Percentiles rank a stretch among this genome's conserved stretches.
phyloP scores from a whole-genome alignment of 2,888 invertebrate species.

The Andrena flavipes region DNA sequence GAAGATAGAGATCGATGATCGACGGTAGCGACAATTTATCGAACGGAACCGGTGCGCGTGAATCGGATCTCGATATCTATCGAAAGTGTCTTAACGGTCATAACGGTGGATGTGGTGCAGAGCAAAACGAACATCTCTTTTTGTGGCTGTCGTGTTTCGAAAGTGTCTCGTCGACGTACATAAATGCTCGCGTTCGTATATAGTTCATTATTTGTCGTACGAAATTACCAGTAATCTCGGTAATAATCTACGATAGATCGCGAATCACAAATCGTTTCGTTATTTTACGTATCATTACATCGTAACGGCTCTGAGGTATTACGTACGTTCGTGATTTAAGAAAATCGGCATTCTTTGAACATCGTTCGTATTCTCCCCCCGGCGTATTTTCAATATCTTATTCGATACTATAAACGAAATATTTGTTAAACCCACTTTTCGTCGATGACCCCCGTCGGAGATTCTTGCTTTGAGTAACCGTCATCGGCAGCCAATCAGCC shows the following conservation, averaged over 20 bases:
- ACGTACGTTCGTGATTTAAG: slow-evolving; percentile 54
- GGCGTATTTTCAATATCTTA: slow-evolving; percentile 38
- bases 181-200: slow-evolving; percentile 51
- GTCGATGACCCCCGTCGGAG: slow-evolving; percentile 11
- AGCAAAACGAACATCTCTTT: slow-evolving; percentile 22
- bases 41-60: slow-evolving; percentile 33
- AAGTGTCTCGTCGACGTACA: slow-evolving; percentile 53
- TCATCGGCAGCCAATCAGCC: slow-evolving; percentile 40
- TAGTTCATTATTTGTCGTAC: slow-evolving; percentile 59
- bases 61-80: slow-evolving; percentile 30
- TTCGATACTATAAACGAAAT: slow-evolving; percentile 42
- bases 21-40: slow-evolving; percentile 29
- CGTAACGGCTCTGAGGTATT: slow-evolving; percentile 63
- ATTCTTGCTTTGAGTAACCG: slow-evolving; percentile 20
- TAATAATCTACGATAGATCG: slow-evolving; percentile 61
- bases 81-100: slow-evolving; percentile 25
- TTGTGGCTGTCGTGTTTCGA: slow-evolving; percentile 36
- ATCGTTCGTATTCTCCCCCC: slow-evolving; percentile 30
- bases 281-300: slow-evolving; percentile 60
- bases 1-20: slow-evolving; percentile 47
- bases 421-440: slow-evolving; percentile 31
- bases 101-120: slow-evolving; percentile 25
- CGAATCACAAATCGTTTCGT: slow-evolving; percentile 62
- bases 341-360: slow-evolving; percentile 46
- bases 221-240: slow-evolving; percentile 52